These are phyloP conservation scores for Coptotermes formosanus DNA, from an alignment of 1,140 invertebrate species.

Conservation along the genomic window DNA sequence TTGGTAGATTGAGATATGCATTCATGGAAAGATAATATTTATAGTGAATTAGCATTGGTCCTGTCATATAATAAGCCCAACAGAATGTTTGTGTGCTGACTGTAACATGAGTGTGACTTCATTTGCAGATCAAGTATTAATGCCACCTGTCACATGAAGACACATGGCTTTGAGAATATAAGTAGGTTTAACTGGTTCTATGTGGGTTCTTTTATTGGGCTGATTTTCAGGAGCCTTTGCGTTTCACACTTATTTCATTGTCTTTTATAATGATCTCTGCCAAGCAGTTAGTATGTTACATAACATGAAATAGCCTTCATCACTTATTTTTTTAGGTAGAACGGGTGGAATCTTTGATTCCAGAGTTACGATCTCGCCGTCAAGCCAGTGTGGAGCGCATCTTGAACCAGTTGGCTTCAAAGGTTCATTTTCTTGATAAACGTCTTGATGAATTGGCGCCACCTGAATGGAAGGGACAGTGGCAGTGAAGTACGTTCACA, in stretches of 20 bases:
- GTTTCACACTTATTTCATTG: background rate
- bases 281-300: background rate
- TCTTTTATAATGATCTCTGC: background rate
- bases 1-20: no score
- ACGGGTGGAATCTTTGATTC: conserved; percentile 27
- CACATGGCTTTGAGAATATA: no score
- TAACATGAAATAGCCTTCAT: background rate
- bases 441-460: conserved; percentile 29
- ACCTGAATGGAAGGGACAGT: conserved; percentile 25
- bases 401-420: conserved; percentile 20
- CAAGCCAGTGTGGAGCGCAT: conserved; percentile 20
- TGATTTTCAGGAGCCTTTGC: no score
- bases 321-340: conserved; percentile 19
- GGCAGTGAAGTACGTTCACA: background rate
- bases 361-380: conserved; percentile 24
- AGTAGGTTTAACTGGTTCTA: no score
- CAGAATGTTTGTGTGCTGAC: no score
- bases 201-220: background rate
- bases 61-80: no score
- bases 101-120: no score
- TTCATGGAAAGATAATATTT: no score
- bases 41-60: no score
- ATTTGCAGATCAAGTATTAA: no score
- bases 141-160: no score
- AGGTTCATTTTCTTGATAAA: conserved; percentile 25